Evolutionary conservation across 1,140 invertebrate species (phyloP), one percentile per base, ranked within the genome.

Genomic region (Drosophila carrolli): DNA sequence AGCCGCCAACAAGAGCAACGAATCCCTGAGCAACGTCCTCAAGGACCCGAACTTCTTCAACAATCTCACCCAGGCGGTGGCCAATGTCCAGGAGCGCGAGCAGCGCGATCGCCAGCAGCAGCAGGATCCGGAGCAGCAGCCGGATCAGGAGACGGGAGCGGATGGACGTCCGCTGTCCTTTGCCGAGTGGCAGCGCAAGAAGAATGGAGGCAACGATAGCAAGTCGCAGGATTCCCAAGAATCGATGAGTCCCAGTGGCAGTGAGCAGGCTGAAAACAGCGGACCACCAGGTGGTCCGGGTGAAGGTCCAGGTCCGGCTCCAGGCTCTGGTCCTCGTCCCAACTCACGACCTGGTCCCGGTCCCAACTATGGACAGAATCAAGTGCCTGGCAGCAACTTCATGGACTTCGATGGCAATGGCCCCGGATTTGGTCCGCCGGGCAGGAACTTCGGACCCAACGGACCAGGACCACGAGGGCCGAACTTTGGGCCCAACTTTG

Each of bases 1-100:
- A 4, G 6, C 1, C 13, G 41, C 10, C 19, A 35, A 27, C 29
- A n/a, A 54, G n/a, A 62, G 5, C 37, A 70, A 71, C 60, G 48
- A 72, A 82, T 78, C 75, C 1, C 61, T 91, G 0, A 76, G 53
- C 32, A 83, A 91, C 8, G 81, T 56, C 1, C 68, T 91, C 4
- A 85, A 90, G 8, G 90, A 92, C 67, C 86, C 90, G 1, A 57
- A 75, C 11, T 89, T 91, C 40, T 74, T 91, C 46, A 81, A 86
- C 27, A 80, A 75, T 46, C 72, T 91, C 7, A 80, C 90, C 8
- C 75, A 80, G 67, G 90, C 83, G 0, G 53, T 91, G 48, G 90
- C 90, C 19, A 60, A 85, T 47, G 90, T 73, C 4, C 81, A 91
- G 55, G 77, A 71, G 41, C 59, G 61, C 6, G 78, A 84, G 19